Evolutionary conservation across 1,140 invertebrate genomes (phyloP).

Genomic region (Octopus sinensis): DNA sequence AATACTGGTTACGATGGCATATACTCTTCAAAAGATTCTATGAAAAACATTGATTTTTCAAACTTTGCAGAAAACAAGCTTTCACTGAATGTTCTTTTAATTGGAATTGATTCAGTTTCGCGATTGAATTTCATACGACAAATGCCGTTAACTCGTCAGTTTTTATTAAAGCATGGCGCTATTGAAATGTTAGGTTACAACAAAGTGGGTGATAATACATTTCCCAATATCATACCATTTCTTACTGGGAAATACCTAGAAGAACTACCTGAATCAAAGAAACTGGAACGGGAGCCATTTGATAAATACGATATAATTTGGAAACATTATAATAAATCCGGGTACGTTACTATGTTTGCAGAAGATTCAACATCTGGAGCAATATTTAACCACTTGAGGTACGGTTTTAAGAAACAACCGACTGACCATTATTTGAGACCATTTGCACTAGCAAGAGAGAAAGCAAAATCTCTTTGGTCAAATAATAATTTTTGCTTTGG

Average conservation of each 20-base stretch:
- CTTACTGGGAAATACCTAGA: constrained; percentile 20
- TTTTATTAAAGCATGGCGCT: constrained; percentile 52
- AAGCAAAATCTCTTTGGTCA: constrained; percentile 19
- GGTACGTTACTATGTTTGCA: constrained; percentile 37
- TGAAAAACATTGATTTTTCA: not conserved
- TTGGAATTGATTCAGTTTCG: constrained; percentile 79
- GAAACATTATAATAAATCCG: constrained; percentile 30
- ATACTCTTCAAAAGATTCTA: not conserved
- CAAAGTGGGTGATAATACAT: constrained; percentile 36
- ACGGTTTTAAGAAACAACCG: constrained; percentile 35
- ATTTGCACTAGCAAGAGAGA: constrained; percentile 31
- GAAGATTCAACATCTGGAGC: constrained; percentile 36
- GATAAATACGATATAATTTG: constrained; percentile 25
- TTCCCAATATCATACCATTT: constrained; percentile 32
- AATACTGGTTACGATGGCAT: not conserved
- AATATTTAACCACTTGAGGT: constrained; percentile 34
- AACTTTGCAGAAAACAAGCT: not conserved
- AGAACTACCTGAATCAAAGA: not conserved
- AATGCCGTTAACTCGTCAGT: constrained; percentile 68
- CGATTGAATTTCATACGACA: constrained; percentile 75
- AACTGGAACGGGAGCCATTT: not conserved
- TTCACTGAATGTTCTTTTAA: constrained; percentile 63
- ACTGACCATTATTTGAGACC: constrained; percentile 42
- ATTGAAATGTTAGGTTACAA: constrained; percentile 32
- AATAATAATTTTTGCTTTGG: constrained; percentile 20